Conservation (phyloP, 2,888 invertebrate species). For the Campoletis raptor region DNA sequence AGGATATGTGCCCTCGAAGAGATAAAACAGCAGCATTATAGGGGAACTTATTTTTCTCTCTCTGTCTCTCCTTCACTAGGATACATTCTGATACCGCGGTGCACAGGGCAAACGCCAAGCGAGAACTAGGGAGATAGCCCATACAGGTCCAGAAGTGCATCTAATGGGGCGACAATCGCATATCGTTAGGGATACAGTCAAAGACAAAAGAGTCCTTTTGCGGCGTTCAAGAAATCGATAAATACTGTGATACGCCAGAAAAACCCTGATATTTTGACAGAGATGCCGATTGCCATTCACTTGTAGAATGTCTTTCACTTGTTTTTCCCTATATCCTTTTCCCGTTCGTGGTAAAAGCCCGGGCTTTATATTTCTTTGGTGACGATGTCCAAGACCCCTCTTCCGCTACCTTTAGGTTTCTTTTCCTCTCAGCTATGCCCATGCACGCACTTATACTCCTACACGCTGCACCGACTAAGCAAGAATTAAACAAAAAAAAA, state of each 20-base stretch:
- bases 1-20: conserved; percentile 42
- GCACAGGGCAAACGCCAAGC: conserved; percentile 69
- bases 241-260: background rate
- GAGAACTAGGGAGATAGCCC: conserved; percentile 78
- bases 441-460: background rate
- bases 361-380: conserved; percentile 20
- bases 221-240: background rate
- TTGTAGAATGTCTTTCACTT: conserved; percentile 38
- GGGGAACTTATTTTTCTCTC: conserved; percentile 46
- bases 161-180: conserved; percentile 83
- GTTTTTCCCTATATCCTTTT: conserved; percentile 28
- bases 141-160: conserved; percentile 79
- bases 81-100: conserved; percentile 36
- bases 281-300: conserved; percentile 19
- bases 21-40: conserved; percentile 59
- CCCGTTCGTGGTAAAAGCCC: conserved; percentile 21
- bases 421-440: background rate
- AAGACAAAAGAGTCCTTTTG: conserved; percentile 66
- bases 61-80: conserved; percentile 56
- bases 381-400: conserved; percentile 10
- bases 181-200: conserved; percentile 82
- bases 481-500: background rate
- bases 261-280: background rate
- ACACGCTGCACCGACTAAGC: conserved; percentile 5
- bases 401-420: background rate